Conservation (phyloP, 1,140 invertebrate species). For the Protaetia brevitarsis region DNA sequence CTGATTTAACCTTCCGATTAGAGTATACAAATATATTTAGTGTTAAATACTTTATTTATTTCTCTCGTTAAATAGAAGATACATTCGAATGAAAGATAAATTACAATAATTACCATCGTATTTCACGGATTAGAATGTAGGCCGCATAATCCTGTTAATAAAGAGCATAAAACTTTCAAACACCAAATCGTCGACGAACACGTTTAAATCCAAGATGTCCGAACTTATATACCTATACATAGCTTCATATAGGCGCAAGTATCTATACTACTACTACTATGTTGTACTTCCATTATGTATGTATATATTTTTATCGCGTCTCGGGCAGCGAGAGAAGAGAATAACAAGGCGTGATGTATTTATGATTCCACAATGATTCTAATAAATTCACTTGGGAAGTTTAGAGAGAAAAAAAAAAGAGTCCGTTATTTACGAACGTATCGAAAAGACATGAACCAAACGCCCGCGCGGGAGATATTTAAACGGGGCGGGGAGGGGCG, state of each 20-base stretch:
- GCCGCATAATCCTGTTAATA: constrained; percentile 1
- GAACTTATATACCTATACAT: constrained; percentile 8
- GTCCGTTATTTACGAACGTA: constrained; percentile 28
- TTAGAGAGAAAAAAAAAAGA: constrained; percentile 28
- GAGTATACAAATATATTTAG: too few species aligned
- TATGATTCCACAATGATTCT: constrained; percentile 27
- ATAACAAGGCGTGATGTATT: constrained; percentile 23
- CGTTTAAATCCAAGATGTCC: neutral
- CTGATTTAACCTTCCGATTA: too few species aligned
- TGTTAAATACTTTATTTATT: too few species aligned
- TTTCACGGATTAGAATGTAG: too few species aligned
- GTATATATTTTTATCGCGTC: constrained; percentile 14
- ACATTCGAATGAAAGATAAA: too few species aligned
- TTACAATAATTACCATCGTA: too few species aligned
- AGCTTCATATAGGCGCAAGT: neutral
- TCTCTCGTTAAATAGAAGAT: too few species aligned
- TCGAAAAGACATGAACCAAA: constrained; percentile 32
- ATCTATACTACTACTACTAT: too few species aligned
- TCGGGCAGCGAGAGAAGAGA: neutral
- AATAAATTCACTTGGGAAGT: constrained; percentile 28
- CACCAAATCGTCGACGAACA: neutral
- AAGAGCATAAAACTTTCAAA: neutral
- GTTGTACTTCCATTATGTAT: too few species aligned
- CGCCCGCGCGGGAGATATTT: constrained; percentile 26
- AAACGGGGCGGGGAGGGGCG: too few species aligned